phyloP scores from a whole-genome alignment of 2,113 vertebrate genomes.

The Ahaetulla prasina region DNA sequence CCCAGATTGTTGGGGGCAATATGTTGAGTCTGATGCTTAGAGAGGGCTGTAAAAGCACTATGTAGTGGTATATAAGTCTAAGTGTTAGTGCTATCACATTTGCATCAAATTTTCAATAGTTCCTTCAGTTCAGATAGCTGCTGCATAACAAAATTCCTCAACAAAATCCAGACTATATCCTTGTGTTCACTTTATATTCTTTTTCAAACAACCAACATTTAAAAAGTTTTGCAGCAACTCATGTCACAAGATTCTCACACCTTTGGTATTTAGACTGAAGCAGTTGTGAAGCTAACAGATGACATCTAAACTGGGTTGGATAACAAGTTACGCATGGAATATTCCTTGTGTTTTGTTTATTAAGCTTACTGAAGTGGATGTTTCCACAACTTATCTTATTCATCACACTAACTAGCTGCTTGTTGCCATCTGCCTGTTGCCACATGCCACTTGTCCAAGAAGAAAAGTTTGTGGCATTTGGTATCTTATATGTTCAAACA shows the following conservation, averaged over 20 bases:
- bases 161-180: not conserved
- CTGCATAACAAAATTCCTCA: not conserved
- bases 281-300: constrained; percentile 59
- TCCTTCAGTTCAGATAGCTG: not conserved
- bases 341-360: constrained; percentile 41
- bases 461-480: not conserved
- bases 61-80: no score
- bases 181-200: not conserved
- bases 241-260: constrained; percentile 56
- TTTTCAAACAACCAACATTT: constrained; percentile 17
- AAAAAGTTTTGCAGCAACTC: constrained; percentile 57
- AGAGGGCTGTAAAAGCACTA: no score
- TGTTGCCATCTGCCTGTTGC: constrained; percentile 22
- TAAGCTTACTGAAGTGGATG: constrained; percentile 62
- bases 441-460: not conserved
- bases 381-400: constrained; percentile 63
- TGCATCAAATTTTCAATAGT: not conserved
- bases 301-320: constrained; percentile 49
- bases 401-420: constrained; percentile 57
- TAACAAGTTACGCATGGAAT: constrained; percentile 65
- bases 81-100: no score
- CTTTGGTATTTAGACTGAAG: constrained; percentile 68
- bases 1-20: no score
- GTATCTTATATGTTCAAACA: not conserved
- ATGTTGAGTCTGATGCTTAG: no score